Evolutionary conservation across 2,113 vertebrate species (phyloP), one percentile per base, ranked within the genome.

Genomic region (Neofelis nebulosa): DNA sequence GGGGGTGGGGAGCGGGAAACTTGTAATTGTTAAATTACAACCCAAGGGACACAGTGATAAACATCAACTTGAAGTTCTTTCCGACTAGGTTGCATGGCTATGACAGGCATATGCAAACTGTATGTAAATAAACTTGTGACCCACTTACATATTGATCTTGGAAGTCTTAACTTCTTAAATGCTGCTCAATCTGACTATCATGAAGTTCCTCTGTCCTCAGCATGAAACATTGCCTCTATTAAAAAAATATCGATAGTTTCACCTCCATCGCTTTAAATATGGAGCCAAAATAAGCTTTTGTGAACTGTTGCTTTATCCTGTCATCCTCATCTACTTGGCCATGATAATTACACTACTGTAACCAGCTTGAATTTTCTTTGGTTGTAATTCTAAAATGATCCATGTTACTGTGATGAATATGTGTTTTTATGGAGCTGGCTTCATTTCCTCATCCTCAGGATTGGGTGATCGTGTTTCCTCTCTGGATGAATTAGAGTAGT

Each of bases 401-500:
- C 82, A n/a, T 41, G 92, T 91, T 97, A 71, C 97, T 68, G 52
- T 96, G 79, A 97, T 95, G 94, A 97, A 94, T 98, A 85, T 89
- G 92, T 93, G 74, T 97, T 97, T 96, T 95, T 96, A 97, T 97
- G 95, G 96, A 92, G 68, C 82, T 97, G 89, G 89, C 88, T 97
- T 83, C 84, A 90, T 97, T 98, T 97, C 97, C 96, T 96, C 41
- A 76, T 98, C 68, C 52, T 97, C 93, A 96, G 65, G 95, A 97
- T 31, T 94, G 91, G 89, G 80, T 91, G 89, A 83, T 94, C 97
- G 94, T 95, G 90, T 96, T 97, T 98, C 96, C 94, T 96, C 95
- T 97, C 85, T 98, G 97, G 97, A 93, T 97, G 95, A 98, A 97
- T 97, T 97, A 96, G 95, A 95, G 92, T 79, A 96, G 85, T 97